phyloP scores from a whole-genome alignment of 1,140 invertebrate genomes.

The fruit fly (Drosophila melanogaster) region Release_6_plus_ISO1_MT NC_004354.4:4677001-4677500 shows the following conservation, averaged over 20 bases:
- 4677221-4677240: constrained; percentile 66
- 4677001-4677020: too few relatives aligned
- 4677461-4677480: neutral
- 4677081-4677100: neutral
- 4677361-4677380: constrained; percentile 38
- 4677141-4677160: constrained; percentile 26
- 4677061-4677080: constrained; percentile 10
- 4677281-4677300: constrained; percentile 4
- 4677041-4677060: constrained; percentile 18
- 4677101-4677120: constrained; percentile 3
- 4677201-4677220: constrained; percentile 40
- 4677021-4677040: too few relatives aligned
- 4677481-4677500: neutral
- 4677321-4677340: constrained; percentile 32
- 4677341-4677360: constrained; percentile 41
- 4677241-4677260: constrained; percentile 75
- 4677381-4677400: neutral
- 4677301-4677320: neutral
- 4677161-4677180: neutral
- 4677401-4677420: neutral
- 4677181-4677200: neutral
- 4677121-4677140: constrained; percentile 21
- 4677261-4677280: constrained; percentile 22
- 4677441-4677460: constrained; percentile 27
- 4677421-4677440: neutral